Evolutionary conservation across 2,113 vertebrate species (phyloP).

Genomic region (Pituophis catenifer): DNA sequence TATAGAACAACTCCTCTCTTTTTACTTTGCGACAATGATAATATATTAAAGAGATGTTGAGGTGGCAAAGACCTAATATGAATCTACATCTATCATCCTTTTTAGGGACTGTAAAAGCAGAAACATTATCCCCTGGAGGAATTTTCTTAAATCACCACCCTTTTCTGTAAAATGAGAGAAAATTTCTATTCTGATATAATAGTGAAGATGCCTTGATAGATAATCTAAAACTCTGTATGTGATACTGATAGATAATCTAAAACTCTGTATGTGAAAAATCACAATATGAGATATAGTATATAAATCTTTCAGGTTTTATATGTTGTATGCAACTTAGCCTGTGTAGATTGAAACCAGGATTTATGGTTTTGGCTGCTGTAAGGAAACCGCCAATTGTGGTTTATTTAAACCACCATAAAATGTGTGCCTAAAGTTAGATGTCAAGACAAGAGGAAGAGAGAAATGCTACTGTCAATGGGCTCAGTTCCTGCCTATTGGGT

Average conservation of each 20-base stretch:
- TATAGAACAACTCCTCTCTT: too few relatives aligned
- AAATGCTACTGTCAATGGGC: not conserved
- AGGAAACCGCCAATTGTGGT: not conserved
- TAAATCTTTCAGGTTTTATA: not conserved
- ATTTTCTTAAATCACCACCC: not conserved
- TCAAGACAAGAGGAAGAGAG: not conserved
- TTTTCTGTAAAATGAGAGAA: not conserved
- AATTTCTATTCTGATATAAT: not conserved
- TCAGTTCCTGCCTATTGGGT: not conserved
- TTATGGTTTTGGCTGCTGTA: not conserved
- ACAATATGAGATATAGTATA: not conserved
- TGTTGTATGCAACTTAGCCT: not conserved
- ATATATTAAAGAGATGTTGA: not conserved
- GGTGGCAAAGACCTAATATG: not conserved
- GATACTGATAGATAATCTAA: not conserved
- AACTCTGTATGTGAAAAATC: not conserved
- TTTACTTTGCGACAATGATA: too few relatives aligned
- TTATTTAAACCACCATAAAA: not conserved
- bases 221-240: not conserved
- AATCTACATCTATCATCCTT: not conserved
- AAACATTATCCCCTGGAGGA: not conserved
- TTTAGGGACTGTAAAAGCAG: not conserved
- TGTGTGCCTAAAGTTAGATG: not conserved
- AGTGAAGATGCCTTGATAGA: not conserved
- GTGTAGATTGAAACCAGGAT: not conserved